Percentiles rank a stretch among this genome's conserved stretches.
These are phyloP conservation scores for Drosophila funebris DNA, from an alignment of 1,140 invertebrate species.

Conservation along the genomic window DNA sequence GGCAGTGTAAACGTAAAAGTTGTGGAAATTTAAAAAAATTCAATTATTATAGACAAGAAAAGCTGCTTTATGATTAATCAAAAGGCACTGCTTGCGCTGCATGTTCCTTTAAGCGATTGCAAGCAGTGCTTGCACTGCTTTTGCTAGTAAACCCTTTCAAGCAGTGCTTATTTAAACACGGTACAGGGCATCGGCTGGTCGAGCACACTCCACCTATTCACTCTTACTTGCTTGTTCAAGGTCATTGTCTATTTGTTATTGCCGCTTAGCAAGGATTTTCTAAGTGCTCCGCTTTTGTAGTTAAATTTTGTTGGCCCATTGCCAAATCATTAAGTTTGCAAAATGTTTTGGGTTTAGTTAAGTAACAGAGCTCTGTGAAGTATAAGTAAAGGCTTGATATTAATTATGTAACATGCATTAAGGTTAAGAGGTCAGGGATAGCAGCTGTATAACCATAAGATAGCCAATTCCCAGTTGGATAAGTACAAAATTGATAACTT, in stretches of 20 bases:
- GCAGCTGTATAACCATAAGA: too few relatives aligned
- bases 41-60: too few relatives aligned
- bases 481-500: too few relatives aligned
- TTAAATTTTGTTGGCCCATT: slow-evolving; percentile 58
- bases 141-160: neutral
- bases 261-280: slow-evolving; percentile 65
- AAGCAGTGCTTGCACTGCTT: neutral
- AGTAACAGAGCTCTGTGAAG: slow-evolving; percentile 36
- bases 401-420: neutral
- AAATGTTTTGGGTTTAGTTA: slow-evolving; percentile 43
- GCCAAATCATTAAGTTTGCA: slow-evolving; percentile 63
- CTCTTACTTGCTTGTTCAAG: slow-evolving; percentile 56
- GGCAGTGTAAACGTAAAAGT: too few relatives aligned
- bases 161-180: neutral
- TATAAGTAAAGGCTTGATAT: neutral
- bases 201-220: neutral
- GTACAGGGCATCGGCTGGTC: neutral
- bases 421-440: neutral
- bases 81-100: neutral
- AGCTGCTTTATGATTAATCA: too few relatives aligned
- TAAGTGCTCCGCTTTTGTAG: slow-evolving; percentile 25
- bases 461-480: too few relatives aligned
- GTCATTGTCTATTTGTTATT: slow-evolving; percentile 44
- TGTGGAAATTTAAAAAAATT: too few relatives aligned
- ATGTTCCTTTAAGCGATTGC: too few relatives aligned